These are phyloP conservation scores for Ommatoiulus sabulosus DNA, from an alignment of 2,888 invertebrate species.

Conservation along the genomic window DNA sequence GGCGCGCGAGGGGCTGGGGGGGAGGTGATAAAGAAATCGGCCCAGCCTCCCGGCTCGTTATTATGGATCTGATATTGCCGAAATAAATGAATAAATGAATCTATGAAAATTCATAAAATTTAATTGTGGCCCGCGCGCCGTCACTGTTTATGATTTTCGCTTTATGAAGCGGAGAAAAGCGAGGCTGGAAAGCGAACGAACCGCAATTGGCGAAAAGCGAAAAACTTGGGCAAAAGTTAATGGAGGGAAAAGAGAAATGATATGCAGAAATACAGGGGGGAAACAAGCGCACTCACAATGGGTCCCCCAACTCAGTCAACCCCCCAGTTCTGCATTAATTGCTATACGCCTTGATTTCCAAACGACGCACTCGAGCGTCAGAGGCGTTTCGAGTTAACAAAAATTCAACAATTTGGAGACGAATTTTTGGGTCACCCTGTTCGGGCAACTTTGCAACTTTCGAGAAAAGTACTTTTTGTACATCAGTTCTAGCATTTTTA, in stretches of 20 bases:
- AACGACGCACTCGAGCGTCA: neutral
- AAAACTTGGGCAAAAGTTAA: constrained; percentile 32
- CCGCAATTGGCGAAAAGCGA: constrained; percentile 37
- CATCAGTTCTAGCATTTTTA: too few relatives aligned
- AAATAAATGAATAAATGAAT: constrained; percentile 49
- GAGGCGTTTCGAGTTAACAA: neutral
- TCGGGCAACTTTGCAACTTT: too few relatives aligned
- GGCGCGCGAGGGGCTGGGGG: too few relatives aligned
- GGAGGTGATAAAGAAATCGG: neutral
- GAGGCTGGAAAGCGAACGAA: neutral
- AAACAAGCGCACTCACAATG: neutral
- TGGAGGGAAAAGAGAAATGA: constrained; percentile 48
- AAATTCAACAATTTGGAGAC: neutral
- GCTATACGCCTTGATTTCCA: neutral
- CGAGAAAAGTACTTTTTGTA: too few relatives aligned
- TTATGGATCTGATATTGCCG: constrained; percentile 40
- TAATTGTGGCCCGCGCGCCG: constrained; percentile 53
- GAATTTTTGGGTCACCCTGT: neutral
- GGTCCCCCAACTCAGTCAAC: neutral
- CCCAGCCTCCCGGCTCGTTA: neutral
- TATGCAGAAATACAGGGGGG: constrained; percentile 2
- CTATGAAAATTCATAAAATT: constrained; percentile 60
- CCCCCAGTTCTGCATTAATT: constrained; percentile 15
- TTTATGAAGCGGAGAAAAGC: constrained; percentile 51
- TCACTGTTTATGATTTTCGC: constrained; percentile 55